These are phyloP conservation scores for Platyscapa corneri DNA, from an alignment of 1,140 invertebrate genomes.

Conservation along the genomic window DNA sequence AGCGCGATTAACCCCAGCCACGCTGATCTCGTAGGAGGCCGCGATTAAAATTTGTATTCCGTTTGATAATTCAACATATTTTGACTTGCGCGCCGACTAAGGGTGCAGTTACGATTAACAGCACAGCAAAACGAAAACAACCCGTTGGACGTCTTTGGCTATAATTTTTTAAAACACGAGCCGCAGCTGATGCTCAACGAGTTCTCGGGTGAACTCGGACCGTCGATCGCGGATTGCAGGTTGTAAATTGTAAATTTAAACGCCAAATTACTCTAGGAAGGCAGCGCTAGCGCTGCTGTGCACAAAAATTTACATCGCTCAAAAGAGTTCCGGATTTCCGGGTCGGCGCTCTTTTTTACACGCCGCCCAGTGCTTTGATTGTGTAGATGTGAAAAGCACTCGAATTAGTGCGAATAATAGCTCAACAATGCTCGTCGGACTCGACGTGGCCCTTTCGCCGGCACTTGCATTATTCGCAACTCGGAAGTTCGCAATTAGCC, in stretches of 20 bases:
- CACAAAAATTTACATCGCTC: no score
- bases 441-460: slow-evolving; percentile 16
- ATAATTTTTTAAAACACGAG: no score
- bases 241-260: neutral
- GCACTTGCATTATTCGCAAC: slow-evolving; percentile 8
- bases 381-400: slow-evolving; percentile 31
- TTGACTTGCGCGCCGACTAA: no score
- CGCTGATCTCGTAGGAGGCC: no score
- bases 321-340: slow-evolving; percentile 45
- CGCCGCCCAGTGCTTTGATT: neutral
- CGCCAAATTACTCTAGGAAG: neutral
- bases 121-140: no score
- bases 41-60: no score
- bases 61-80: no score
- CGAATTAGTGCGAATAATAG: slow-evolving; percentile 29
- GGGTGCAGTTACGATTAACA: no score
- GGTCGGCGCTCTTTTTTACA: neutral
- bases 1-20: neutral
- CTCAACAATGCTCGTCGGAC: neutral
- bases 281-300: neutral
- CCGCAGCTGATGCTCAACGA: no score
- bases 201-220: no score
- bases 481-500: slow-evolving; percentile 39
- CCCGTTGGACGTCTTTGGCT: no score
- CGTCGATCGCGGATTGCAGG: no score